These are phyloP conservation scores for Yasuhikotakia modesta DNA, from an alignment of 2,797 vertebrate genomes.

Conservation along the genomic window DNA sequence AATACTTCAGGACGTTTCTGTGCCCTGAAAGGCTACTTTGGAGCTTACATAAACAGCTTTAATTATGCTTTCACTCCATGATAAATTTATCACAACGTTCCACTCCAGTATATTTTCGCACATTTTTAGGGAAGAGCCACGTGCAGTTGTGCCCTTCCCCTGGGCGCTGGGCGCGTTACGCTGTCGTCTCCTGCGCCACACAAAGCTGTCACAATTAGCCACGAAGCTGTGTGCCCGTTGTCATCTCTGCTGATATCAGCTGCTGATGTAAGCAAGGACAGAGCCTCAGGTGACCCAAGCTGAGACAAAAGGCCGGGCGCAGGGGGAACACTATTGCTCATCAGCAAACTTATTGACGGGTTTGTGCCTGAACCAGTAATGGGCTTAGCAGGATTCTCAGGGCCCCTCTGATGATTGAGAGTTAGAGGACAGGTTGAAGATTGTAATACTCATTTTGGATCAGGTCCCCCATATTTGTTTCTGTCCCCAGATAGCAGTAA, in stretches of 20 bases:
- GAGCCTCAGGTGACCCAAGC: constrained; percentile 60
- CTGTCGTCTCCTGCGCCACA: constrained; percentile 39
- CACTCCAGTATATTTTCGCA: constrained; percentile 5
- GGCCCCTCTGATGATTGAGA: constrained; percentile 60
- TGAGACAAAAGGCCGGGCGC: constrained; percentile 50
- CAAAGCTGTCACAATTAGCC: constrained; percentile 56
- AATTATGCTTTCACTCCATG: constrained; percentile 7
- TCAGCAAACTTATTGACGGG: constrained; percentile 61
- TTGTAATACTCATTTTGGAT: constrained; percentile 58
- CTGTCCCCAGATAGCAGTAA: constrained; percentile 41
- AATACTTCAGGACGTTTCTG: background rate
- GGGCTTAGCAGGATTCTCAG: constrained; percentile 64
- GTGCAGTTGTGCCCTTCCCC: constrained; percentile 44
- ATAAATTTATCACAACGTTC: constrained; percentile 14
- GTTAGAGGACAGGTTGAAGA: constrained; percentile 52
- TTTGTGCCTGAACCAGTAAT: constrained; percentile 64
- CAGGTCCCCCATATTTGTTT: constrained; percentile 39
- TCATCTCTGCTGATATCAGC: constrained; percentile 65
- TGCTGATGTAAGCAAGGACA: constrained; percentile 65
- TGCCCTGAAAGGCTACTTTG: background rate
- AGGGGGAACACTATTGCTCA: constrained; percentile 62
- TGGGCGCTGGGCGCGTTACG: constrained; percentile 41
- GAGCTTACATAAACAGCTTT: constrained; percentile 10
- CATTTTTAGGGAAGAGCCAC: constrained; percentile 21
- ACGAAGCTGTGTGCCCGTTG: constrained; percentile 56